Conservation (phyloP, 2,113 vertebrate genomes). For the Nicator chloris region DNA sequence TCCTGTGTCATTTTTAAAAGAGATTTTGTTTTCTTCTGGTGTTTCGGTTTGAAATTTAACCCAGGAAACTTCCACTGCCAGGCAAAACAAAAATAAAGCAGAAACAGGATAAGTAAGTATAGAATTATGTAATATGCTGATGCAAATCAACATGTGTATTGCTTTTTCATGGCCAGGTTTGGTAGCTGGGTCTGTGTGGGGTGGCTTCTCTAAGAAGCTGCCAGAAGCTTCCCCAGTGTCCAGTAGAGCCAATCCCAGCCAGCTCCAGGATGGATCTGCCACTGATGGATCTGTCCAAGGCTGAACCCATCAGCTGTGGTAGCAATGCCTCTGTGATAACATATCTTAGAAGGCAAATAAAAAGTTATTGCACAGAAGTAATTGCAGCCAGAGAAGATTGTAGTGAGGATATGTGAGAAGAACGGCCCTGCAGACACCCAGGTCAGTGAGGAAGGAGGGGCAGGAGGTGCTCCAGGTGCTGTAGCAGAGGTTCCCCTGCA, state of each 20-base stretch:
- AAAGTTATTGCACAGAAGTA: neutral
- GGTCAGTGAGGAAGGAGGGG: neutral
- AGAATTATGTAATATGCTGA: neutral
- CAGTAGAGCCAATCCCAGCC: neutral
- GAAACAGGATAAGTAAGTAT: neutral
- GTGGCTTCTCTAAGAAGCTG: neutral
- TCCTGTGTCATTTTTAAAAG: neutral
- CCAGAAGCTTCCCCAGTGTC: neutral
- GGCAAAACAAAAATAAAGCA: neutral
- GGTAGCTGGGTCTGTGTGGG: no score
- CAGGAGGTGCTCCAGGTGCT: neutral
- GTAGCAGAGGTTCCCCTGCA: neutral
- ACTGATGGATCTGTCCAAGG: neutral
- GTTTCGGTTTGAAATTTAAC: neutral
- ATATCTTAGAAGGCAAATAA: neutral
- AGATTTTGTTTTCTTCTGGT: neutral
- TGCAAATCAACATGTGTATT: neutral
- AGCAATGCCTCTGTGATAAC: neutral
- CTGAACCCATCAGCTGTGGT: neutral
- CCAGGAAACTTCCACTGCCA: neutral
- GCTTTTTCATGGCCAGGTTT: neutral
- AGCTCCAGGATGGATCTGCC: neutral
- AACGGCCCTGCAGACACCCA: fast-evolving
- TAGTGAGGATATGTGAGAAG: neutral
- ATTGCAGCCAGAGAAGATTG: neutral